Evolutionary conservation across 2,797 vertebrate species (phyloP), one percentile per base, ranked within the genome.

Genomic region (Sebastes elongatus): DNA sequence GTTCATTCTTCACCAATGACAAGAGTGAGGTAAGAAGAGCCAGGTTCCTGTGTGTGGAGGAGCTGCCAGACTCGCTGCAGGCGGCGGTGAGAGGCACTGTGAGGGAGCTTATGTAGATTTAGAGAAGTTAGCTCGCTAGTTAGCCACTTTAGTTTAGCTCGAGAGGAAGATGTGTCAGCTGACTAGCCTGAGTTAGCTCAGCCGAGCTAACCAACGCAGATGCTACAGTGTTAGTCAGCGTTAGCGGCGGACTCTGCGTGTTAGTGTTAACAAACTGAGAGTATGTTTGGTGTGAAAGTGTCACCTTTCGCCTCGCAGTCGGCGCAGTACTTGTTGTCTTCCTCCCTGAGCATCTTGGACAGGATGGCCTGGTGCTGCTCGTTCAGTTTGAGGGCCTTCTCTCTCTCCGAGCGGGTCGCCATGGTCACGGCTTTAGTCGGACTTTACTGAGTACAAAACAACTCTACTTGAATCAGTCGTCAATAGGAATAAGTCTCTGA

Each of bases 311-410:
- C 98, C 94, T 99, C 98, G 91, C 98, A 99, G 96, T 99, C 98
- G 86, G 98, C 98, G 95, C 98, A 99, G 96, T 99, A 99, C 94
- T 99, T 99, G 97, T 99, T 99, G 96, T 99, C 98, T 71, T 99
- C 98, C 94, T 99, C 97, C 81, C 98, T 92, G 89, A 99, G 96
- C 96, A 99, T 97, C 95, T 97, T 97, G 92, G 98, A 96, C 91
- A 99, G 96, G 92, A 99, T 99, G 95, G 97, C 97, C 96, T 99
- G 98, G 95, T 99, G 97, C 95, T 99, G 98, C 90, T 99, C 98
- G 92, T 99, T 99, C 89, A 97, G 98, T 95, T 99, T 99, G 95
- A 96, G 97, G 89, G 98, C 96, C 95, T 99, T 99, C 93, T 99
- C 98, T 78, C 98, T 95, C 94, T 98, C 98, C 82, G 98, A 99